phyloP scores from a whole-genome alignment of 2,888 invertebrate species.

The Harpalus rubripes region DNA sequence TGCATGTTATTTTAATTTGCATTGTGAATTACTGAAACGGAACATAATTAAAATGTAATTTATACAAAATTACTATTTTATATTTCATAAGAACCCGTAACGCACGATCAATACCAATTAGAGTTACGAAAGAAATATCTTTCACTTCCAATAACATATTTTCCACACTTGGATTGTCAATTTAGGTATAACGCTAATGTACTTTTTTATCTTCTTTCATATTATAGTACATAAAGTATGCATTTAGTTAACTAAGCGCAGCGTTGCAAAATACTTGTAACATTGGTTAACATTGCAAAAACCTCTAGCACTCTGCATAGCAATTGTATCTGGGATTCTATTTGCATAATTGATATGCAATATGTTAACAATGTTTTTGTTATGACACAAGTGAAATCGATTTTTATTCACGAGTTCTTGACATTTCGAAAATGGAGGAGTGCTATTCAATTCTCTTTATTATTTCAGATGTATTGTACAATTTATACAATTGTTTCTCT shows the following conservation, averaged over 20 bases:
- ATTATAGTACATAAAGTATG: not conserved
- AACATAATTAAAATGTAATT: constrained; percentile 3
- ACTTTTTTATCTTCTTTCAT: not conserved
- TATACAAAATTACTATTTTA: not conserved
- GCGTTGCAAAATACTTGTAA: constrained; percentile 8
- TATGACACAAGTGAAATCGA: constrained; percentile 43
- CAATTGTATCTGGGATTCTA: constrained; percentile 17
- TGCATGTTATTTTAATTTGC: no score
- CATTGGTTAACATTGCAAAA: constrained; percentile 17
- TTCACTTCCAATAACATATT: constrained; percentile 13
- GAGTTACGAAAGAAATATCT: constrained; percentile 41
- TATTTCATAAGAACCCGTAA: constrained; percentile 27
- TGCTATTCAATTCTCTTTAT: not conserved
- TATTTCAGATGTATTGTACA: not conserved
- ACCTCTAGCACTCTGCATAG: constrained; percentile 16
- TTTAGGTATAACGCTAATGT: not conserved
- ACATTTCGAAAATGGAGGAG: constrained; percentile 5
- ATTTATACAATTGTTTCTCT: no score
- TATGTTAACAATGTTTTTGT: constrained; percentile 21
- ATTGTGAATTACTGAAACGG: not conserved
- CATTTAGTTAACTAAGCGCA: constrained; percentile 4
- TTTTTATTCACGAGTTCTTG: constrained; percentile 22
- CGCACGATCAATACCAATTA: constrained; percentile 24
- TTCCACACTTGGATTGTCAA: not conserved
- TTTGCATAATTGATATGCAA: constrained; percentile 40